Evolutionary conservation across 2,797 vertebrate species (phyloP).

Genomic region (Iguana delicatissima): DNA sequence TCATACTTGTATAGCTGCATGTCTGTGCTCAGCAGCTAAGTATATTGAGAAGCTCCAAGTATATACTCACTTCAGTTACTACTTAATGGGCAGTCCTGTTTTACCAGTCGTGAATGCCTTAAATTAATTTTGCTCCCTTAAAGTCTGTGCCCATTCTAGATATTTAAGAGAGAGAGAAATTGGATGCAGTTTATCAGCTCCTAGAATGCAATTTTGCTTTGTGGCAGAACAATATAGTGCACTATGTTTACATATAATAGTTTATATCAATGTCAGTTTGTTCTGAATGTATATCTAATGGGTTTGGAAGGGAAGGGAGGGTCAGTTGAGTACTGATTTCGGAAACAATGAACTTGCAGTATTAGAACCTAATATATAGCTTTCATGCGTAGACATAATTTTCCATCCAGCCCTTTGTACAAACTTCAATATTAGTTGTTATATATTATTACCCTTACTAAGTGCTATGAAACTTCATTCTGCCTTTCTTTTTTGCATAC

Average conservation of each 20-base stretch:
- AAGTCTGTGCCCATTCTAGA: slow-evolving; percentile 74
- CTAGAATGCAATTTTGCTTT: slow-evolving; percentile 80
- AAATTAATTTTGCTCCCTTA: slow-evolving; percentile 79
- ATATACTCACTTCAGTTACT: slow-evolving; percentile 71
- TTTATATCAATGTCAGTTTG: slow-evolving; percentile 78
- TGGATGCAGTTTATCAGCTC: slow-evolving; percentile 75
- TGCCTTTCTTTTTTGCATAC: slow-evolving; percentile 80
- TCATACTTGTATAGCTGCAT: slow-evolving; percentile 76
- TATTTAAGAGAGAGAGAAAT: slow-evolving; percentile 71
- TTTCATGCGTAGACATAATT: slow-evolving; percentile 68
- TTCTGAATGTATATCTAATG: slow-evolving; percentile 87
- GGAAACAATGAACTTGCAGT: slow-evolving; percentile 67
- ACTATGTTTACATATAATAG: slow-evolving; percentile 82
- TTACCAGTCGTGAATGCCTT: slow-evolving; percentile 83
- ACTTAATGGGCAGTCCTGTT: slow-evolving; percentile 73
- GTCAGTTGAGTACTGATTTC: slow-evolving; percentile 62
- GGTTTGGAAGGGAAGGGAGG: slow-evolving; percentile 70
- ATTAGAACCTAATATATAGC: slow-evolving; percentile 70
- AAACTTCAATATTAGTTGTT: slow-evolving; percentile 76
- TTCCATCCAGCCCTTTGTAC: slow-evolving; percentile 67
- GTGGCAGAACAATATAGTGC: slow-evolving; percentile 79
- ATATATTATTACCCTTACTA: slow-evolving; percentile 80
- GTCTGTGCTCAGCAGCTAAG: slow-evolving; percentile 74
- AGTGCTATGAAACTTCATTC: slow-evolving; percentile 81
- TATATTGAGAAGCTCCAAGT: slow-evolving; percentile 66